These are phyloP conservation scores for Nyleta sp. DNA, from an alignment of 2,888 invertebrate species.

Conservation along the genomic window DNA sequence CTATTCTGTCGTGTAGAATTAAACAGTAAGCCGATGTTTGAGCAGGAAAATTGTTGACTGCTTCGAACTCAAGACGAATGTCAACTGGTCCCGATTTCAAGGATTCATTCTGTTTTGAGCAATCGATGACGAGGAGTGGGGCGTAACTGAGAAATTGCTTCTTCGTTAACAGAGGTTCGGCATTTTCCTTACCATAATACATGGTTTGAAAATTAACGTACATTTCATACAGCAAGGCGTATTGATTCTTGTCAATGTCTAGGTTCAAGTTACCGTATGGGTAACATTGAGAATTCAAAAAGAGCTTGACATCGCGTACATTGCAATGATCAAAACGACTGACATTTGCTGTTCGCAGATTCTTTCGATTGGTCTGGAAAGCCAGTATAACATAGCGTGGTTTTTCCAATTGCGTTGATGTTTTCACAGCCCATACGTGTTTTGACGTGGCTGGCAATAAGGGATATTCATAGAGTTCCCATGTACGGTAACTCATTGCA, in stretches of 20 bases:
- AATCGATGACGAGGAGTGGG: no score
- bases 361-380: constrained; percentile 72
- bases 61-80: background rate
- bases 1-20: constrained; percentile 1
- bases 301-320: constrained; percentile 23
- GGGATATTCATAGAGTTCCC: constrained; percentile 21
- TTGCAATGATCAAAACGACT: constrained; percentile 25
- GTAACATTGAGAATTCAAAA: constrained; percentile 33
- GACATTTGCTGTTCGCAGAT: constrained; percentile 47
- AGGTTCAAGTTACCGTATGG: no score
- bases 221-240: constrained; percentile 42
- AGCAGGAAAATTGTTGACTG: background rate
- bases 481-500: constrained; percentile 19
- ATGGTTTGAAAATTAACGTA: constrained; percentile 43
- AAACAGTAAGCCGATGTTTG: constrained; percentile 1
- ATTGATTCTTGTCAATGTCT: no score
- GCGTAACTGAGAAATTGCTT: constrained; percentile 3
- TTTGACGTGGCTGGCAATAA: no score
- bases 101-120: constrained; percentile 1
- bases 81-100: constrained; percentile 3
- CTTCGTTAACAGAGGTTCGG: constrained; percentile 1
- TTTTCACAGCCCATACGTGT: constrained; percentile 26
- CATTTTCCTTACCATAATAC: constrained; percentile 25
- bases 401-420: constrained; percentile 25
- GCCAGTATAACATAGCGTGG: constrained; percentile 54